Conservation (phyloP, 2,888 invertebrate genomes). For the Eristalinus aeneus region DNA sequence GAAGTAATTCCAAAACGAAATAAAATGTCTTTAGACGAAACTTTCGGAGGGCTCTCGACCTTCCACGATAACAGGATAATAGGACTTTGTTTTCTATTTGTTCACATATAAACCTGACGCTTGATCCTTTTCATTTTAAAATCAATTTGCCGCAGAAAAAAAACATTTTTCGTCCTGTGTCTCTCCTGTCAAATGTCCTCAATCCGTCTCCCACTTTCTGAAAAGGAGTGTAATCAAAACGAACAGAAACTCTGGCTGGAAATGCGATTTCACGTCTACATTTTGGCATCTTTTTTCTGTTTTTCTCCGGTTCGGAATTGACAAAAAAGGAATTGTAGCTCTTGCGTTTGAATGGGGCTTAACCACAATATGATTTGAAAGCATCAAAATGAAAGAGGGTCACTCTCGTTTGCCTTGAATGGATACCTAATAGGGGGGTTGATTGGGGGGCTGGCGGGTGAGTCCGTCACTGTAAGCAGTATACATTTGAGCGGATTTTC, state of each 20-base stretch:
- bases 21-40: too few species aligned
- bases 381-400: neutral
- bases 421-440: neutral
- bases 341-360: neutral
- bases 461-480: neutral
- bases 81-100: neutral
- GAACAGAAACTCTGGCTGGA: neutral
- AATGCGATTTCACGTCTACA: neutral
- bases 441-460: neutral
- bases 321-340: neutral
- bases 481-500: neutral
- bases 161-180: neutral
- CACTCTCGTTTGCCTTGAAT: neutral
- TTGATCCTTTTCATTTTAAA: neutral
- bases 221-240: neutral
- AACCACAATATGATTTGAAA: neutral
- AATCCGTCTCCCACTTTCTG: neutral
- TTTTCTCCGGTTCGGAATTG: neutral
- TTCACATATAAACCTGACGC: neutral
- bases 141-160: neutral
- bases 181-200: neutral
- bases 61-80: neutral
- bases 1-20: too few species aligned
- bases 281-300: neutral
- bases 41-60: neutral